Conservation (phyloP, 2,888 invertebrate genomes). For the Micoletzkya japonica region DNA sequence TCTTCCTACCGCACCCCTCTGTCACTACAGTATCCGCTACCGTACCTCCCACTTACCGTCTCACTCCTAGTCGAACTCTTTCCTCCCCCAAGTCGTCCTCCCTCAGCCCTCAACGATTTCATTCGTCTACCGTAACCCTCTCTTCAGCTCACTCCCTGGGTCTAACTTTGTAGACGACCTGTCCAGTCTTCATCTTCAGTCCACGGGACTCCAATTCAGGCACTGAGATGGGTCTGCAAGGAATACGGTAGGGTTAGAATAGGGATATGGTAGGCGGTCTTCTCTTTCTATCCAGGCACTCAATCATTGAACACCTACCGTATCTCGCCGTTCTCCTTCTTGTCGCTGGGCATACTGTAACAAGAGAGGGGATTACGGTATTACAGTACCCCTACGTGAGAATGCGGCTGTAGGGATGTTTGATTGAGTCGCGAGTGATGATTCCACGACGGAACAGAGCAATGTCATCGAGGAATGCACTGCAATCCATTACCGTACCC, state of each 20-base stretch:
- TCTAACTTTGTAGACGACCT: conserved; percentile 13
- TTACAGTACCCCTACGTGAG: neutral
- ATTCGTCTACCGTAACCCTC: too few species aligned
- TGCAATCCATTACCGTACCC: too few species aligned
- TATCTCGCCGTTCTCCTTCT: neutral
- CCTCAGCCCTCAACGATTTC: too few species aligned
- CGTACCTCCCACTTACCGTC: too few species aligned
- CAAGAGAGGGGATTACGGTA: neutral
- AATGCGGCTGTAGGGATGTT: neutral
- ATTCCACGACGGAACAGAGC: conserved; percentile 23
- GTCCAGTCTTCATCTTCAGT: conserved; percentile 14
- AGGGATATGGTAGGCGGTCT: neutral
- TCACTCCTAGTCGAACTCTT: too few species aligned
- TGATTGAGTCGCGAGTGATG: conserved; percentile 6
- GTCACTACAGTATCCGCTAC: too few species aligned
- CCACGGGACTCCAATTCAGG: conserved; percentile 23
- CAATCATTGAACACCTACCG: neutral
- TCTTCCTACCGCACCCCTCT: too few species aligned
- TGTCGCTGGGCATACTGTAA: neutral
- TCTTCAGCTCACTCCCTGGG: too few species aligned
- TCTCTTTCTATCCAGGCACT: too few species aligned
- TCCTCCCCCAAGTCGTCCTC: too few species aligned
- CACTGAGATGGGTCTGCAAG: conserved; percentile 17
- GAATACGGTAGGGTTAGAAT: neutral
- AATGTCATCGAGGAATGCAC: conserved; percentile 24